Evolutionary conservation across 2,797 vertebrate species (phyloP), one percentile per base, ranked within the genome.

Genomic region (Sardinella longiceps): DNA sequence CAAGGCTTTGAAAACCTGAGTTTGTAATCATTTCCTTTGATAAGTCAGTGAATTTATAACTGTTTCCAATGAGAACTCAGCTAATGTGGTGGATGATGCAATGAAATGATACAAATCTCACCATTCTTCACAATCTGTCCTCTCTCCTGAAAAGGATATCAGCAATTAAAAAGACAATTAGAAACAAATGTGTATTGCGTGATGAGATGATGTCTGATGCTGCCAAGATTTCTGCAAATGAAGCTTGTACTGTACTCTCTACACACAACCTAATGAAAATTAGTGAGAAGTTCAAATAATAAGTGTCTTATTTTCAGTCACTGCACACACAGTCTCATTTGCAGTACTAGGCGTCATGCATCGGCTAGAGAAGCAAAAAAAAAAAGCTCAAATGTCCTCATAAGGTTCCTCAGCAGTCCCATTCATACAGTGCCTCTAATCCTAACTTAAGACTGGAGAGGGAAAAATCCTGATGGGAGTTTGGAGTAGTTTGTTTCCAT

Each of bases 401-500:
- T 33, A 66, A 66, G 30, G 30, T 37, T 18, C 30, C 28, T 18
- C 30, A 15, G 37, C 37, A 18, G 30, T 74, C 30, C 18, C 14
- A 30, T 37, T 63, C 66, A 77, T 77, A 37, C 33, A 70, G 63
- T 18, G 12, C 33, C 12, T 37, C 28, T 33, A 0, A 33, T 70
- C 63, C 63, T 18, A 77, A 77, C 70, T 43, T 39, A 43, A 77
- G 33, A 77, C 70, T 77, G 33, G 63, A 70, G 6, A 15, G 63
- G 63, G 63, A 33, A 33, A 58, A 70, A 37, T 14, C 63, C 20
- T 33, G 28, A 84, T 37, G 77, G 66, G 70, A 43, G 51, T 82
- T 14, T 18, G 51, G 63, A 80, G 50, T 33, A 45, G 12, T 25
- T 74, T 80, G 80, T 84, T 56, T 81, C 66, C 83, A 33, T 33